Evolutionary conservation across 2,797 vertebrate species (phyloP), one percentile per base, ranked within the genome.

Genomic region (Pogonophryne albipinna): DNA sequence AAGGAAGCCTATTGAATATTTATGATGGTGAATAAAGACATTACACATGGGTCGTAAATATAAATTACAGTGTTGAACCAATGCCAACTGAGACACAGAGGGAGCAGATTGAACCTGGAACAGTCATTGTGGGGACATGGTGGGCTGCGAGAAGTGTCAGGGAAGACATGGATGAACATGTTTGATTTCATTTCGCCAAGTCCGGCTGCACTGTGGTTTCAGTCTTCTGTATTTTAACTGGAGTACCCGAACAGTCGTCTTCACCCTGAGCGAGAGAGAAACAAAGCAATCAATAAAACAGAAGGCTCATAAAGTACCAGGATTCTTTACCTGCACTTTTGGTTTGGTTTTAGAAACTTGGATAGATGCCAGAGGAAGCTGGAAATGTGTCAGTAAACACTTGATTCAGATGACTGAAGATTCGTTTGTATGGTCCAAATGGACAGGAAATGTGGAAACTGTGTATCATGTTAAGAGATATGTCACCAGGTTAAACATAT

Each of bases 161-260:
- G 17, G 12, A 9, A 8, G 9, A 19, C 12, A 46, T 0, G 3
- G 47, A 11, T 4, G 17, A 55, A 68, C 13, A 20, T 46, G 16
- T 46, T 64, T 11, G 3, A 38, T 61, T 45, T 78, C 3, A 23
- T 52, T 20, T 5, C 45, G 55, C 52, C 59, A 76, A 59, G 51
- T 87, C 78, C 4, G 77, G 80, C 19, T 84, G 88, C 2, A 13
- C 76, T 6, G 78, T 45, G 14, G 3, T 15, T 20, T 90, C 86
- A 2, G 87, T 91, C 87, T 84, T 91, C 79, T 85, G 83, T 49
- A 93, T 49, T 84, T 93, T 93, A 10, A 90, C 85, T 17, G 91
- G 92, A 65, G 92, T 93, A 0, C 88, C 91, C 17, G 10, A 20
- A 50, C 74, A 86, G 65, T 91, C 91, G 65, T 91, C 91, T n/a